A percentile compares a stretch with the other conserved stretches of the same genome.
Evolutionary conservation across 2,113 vertebrate species (phyloP).

Genomic region (Sturnira hondurensis): DNA sequence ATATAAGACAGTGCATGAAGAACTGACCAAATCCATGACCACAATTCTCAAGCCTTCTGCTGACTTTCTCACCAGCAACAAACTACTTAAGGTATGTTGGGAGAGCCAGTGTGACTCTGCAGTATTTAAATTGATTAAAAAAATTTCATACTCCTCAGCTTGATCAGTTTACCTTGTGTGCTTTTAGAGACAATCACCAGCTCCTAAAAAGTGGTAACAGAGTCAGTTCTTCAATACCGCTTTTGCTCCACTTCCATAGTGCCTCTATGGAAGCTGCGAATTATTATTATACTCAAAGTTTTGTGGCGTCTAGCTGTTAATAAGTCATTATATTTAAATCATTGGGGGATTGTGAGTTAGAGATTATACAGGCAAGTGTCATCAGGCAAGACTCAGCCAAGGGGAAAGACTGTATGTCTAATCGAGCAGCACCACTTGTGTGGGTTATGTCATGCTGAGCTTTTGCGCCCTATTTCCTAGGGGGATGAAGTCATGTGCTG

Average conservation of each 20-base stretch:
- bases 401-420: accelerated
- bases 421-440: not conserved
- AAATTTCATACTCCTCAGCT: not conserved
- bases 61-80: slow-evolving; percentile 98
- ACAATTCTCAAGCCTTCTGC: slow-evolving; percentile 97
- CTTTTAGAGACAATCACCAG: not conserved
- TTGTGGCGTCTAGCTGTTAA: not conserved
- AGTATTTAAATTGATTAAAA: not conserved
- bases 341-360: not conserved
- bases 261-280: not conserved
- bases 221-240: not conserved
- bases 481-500: no score
- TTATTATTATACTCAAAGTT: not conserved
- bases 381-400: not conserved
- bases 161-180: not conserved
- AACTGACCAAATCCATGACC: slow-evolving; percentile 97
- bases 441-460: not conserved
- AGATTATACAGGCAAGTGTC: not conserved
- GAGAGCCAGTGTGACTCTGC: not conserved
- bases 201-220: not conserved
- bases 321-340: not conserved
- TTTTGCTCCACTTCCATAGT: not conserved
- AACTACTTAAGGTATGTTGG: slow-evolving; percentile 92
- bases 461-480: accelerated
- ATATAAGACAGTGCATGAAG: slow-evolving; percentile 92